Conservation (phyloP, 2,888 invertebrate species). For the Caenorhabditis macrosperma region DNA sequence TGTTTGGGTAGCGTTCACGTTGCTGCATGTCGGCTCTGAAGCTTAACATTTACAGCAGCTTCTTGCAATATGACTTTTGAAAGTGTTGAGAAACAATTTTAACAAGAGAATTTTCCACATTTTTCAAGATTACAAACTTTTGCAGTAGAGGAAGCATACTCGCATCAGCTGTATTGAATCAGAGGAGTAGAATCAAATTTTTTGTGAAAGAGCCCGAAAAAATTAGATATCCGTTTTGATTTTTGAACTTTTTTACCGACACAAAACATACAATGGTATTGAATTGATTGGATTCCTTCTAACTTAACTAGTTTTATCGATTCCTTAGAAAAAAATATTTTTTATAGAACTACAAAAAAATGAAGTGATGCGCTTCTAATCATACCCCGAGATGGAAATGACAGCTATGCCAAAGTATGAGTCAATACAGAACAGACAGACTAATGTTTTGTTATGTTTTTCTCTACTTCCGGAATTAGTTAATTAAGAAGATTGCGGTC, state of each 20-base stretch:
- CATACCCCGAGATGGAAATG: too few relatives aligned
- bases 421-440: too few relatives aligned
- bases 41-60: background rate
- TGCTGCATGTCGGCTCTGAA: conserved; percentile 47
- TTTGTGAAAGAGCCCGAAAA: too few relatives aligned
- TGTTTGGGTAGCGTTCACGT: conserved; percentile 23
- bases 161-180: background rate
- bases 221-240: background rate
- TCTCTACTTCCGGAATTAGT: background rate
- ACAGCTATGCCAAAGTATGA: too few relatives aligned
- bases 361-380: too few relatives aligned
- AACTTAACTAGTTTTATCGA: background rate
- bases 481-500: conserved; percentile 5
- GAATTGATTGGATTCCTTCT: too few relatives aligned
- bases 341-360: too few relatives aligned
- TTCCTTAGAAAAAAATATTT: background rate
- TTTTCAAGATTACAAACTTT: background rate
- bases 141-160: too few relatives aligned
- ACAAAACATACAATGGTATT: too few relatives aligned
- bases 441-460: background rate
- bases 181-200: background rate
- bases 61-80: background rate
- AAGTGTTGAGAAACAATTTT: too few relatives aligned
- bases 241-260: background rate
- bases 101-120: background rate